Percentiles rank a stretch among this genome's conserved stretches.
Evolutionary conservation across 2,797 vertebrate genomes (phyloP).

Genomic region (Coregonus suidteri): DNA sequence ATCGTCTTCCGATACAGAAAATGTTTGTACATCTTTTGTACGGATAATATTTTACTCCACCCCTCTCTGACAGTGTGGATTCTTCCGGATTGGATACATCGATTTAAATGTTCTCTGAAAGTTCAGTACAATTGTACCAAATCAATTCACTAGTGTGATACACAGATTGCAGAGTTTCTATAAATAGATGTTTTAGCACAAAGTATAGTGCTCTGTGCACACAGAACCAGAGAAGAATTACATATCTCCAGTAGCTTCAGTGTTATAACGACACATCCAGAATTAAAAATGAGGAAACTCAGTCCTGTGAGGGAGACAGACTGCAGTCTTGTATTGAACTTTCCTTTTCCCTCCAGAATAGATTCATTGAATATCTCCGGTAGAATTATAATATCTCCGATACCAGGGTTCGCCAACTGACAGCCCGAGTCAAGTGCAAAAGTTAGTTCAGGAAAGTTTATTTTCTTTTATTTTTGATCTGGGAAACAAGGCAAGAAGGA

Average conservation of each 20-base stretch:
- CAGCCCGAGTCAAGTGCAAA: no score
- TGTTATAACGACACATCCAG: background rate
- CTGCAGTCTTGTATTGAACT: background rate
- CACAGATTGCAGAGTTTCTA: background rate
- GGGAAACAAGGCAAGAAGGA: no score
- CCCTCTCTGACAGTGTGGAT: slow-evolving; percentile 31
- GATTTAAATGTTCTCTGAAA: slow-evolving; percentile 57
- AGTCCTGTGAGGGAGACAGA: background rate
- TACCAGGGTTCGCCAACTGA: no score
- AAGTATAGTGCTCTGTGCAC: background rate
- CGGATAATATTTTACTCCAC: background rate
- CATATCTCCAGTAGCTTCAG: background rate
- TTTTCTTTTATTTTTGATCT: no score
- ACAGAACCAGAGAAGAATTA: background rate
- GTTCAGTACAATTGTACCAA: slow-evolving; percentile 28
- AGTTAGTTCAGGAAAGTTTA: background rate
- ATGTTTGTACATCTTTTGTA: background rate
- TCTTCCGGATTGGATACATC: slow-evolving; percentile 44
- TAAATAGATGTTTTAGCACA: background rate
- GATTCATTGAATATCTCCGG: background rate
- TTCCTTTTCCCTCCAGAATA: background rate
- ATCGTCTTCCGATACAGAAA: background rate
- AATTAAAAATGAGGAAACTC: background rate
- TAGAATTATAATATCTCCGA: background rate
- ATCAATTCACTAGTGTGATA: background rate